Percentiles rank a stretch among this genome's conserved stretches.
These are phyloP conservation scores for Himalopsyche japonica DNA, from an alignment of 2,888 invertebrate genomes.

Conservation along the genomic window DNA sequence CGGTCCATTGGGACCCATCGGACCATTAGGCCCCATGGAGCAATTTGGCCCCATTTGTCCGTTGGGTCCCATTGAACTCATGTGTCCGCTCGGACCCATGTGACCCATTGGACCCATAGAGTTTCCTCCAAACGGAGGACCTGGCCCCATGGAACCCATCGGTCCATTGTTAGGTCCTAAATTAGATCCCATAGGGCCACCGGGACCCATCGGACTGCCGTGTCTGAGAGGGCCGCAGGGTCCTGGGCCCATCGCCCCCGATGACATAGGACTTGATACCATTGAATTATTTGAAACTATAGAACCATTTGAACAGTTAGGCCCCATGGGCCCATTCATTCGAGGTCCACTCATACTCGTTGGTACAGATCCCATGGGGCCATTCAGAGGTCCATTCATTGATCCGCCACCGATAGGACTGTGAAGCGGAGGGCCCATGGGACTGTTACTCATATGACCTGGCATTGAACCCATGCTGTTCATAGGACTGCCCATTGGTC, in stretches of 20 bases:
- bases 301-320: constrained; percentile 61
- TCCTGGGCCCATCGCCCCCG: constrained; percentile 57
- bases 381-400: constrained; percentile 62
- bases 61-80: constrained; percentile 42
- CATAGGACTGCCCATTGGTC: constrained; percentile 76
- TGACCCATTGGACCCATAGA: constrained; percentile 44
- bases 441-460: constrained; percentile 69
- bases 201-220: constrained; percentile 57
- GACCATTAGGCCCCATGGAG: constrained; percentile 44
- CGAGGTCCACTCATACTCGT: constrained; percentile 61
- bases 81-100: constrained; percentile 44
- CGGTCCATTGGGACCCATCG: constrained; percentile 42
- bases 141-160: constrained; percentile 59
- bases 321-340: constrained; percentile 62
- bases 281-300: constrained; percentile 63
- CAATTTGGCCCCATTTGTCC: constrained; percentile 41
- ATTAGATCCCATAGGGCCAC: constrained; percentile 40
- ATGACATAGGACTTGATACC: constrained; percentile 59
- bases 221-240: constrained; percentile 62
- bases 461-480: constrained; percentile 66
- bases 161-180: constrained; percentile 51
- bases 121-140: constrained; percentile 50
- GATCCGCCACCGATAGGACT: constrained; percentile 66
- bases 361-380: constrained; percentile 65
- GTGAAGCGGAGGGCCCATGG: constrained; percentile 77